Conservation (phyloP, 2,113 vertebrate genomes). For the Choloepus hoffmanni region DNA sequence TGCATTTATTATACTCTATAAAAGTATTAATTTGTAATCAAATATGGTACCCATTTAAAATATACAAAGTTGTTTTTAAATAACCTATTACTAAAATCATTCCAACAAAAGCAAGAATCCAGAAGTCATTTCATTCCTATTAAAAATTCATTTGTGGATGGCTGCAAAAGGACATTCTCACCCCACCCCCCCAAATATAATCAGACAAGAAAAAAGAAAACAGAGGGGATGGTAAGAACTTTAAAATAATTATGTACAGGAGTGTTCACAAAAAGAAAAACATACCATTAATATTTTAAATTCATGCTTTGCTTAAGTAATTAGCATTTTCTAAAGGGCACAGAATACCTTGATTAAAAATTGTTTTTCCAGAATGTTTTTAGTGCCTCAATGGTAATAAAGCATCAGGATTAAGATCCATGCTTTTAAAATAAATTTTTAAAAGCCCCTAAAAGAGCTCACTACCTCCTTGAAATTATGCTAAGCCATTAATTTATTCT, state of each 20-base stretch:
- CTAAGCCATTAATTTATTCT: background rate
- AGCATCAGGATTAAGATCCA: background rate
- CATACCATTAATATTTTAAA: background rate
- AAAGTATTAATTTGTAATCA: background rate
- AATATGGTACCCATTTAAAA: background rate
- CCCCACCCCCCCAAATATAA: background rate
- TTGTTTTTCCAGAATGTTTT: background rate
- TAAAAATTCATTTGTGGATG: background rate
- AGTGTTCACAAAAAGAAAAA: background rate
- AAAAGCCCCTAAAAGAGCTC: background rate
- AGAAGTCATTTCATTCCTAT: background rate
- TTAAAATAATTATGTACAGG: background rate
- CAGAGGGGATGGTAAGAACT: background rate
- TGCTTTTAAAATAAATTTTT: background rate
- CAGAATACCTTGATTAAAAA: background rate
- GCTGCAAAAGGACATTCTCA: background rate
- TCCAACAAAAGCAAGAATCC: background rate
- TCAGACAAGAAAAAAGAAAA: background rate
- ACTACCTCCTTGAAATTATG: background rate
- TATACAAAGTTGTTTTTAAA: conserved; percentile 7
- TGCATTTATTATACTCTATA: background rate
- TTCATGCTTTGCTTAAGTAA: background rate
- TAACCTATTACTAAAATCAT: background rate
- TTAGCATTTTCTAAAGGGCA: background rate
- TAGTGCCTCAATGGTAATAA: background rate